A percentile compares a stretch with the other conserved stretches of the same genome.
Evolutionary conservation across 2,113 vertebrate genomes (phyloP).

Genomic region (Gymnorhina tibicen): DNA sequence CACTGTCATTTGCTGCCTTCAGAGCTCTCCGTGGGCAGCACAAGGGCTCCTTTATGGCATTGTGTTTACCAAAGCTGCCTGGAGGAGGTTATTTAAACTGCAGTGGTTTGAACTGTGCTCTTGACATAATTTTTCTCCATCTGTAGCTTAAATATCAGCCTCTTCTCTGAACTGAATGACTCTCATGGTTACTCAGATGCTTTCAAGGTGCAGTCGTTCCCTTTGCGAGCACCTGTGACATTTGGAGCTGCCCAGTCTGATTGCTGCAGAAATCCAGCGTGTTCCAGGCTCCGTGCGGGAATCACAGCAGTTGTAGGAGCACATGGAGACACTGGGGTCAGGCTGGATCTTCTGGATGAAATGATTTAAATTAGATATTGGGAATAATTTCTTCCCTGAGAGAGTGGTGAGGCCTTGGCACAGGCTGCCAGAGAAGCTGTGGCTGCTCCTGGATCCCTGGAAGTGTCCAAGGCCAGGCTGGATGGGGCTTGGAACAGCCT

Average conservation of each 20-base stretch:
- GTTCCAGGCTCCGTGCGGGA: background rate
- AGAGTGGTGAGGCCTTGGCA: background rate
- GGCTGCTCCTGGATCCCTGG: background rate
- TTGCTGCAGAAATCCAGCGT: background rate
- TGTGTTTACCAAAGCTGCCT: slow-evolving; percentile 3
- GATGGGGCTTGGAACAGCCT: accelerated
- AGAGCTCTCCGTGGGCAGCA: background rate
- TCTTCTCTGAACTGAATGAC: background rate
- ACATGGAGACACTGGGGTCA: background rate
- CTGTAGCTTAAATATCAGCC: background rate
- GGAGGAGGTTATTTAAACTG: slow-evolving; percentile 9
- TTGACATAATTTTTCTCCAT: slow-evolving; percentile 25
- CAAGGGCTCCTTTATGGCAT: background rate
- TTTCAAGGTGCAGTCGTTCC: background rate
- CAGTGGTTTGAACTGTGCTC: background rate
- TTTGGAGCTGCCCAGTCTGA: background rate
- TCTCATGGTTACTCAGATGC: background rate
- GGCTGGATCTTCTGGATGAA: background rate
- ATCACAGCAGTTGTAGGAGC: background rate
- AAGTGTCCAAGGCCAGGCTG: background rate
- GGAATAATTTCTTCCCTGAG: background rate
- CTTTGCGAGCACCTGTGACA: background rate
- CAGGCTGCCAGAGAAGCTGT: accelerated
- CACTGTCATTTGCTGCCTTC: background rate
- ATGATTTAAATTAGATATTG: background rate